Evolutionary conservation across 2,888 invertebrate species (phyloP), one percentile per base, ranked within the genome.

Genomic region (Euzetes globulus): DNA sequence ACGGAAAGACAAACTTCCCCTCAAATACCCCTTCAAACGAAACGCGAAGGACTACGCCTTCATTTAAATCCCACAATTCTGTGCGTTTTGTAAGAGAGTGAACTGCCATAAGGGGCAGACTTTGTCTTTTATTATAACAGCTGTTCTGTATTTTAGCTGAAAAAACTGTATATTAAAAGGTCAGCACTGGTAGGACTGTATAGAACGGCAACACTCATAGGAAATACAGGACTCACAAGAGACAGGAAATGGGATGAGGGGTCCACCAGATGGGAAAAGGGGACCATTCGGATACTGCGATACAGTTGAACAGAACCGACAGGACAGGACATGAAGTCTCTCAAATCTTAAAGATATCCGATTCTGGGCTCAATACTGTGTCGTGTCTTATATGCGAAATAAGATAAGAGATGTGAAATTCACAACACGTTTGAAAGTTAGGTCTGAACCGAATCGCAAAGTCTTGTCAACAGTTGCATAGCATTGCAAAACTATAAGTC

Each of bases 191-290:
- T 58, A 41, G 41, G 41, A 41, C 41, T 11, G 41, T 13, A 41
- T 41, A 41, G 11, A 41, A 41, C 7, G 13, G 41, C 41, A 9
- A 41, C 41, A 41, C 41, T 41, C 13, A 41, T 41, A 41, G 58
- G 27, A 58, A 58, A 27, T 58, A 19, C 15, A 25, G 58, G 58
- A 58, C 22, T 27, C 25, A 58, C 13, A 58, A 58, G 27, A 58
- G 58, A 58, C 58, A 58, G 58, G 58, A 58, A 58, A 58, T 58
- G 58, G 58, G 58, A 58, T 58, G 58, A 58, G 58, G 58, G 58
- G 58, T 27, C 27, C 19, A 58, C 19, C 58, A 58, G 25, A 58
- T 27, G 27, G 58, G 25, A 58, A 27, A 58, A 27, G 58, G 58
- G 50, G 50, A 19, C 50, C 50, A 50, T n/a, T 50, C 50, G 50